These are phyloP conservation scores for Bufotes viridis DNA, from an alignment of 2,797 vertebrate species.

Conservation along the genomic window DNA sequence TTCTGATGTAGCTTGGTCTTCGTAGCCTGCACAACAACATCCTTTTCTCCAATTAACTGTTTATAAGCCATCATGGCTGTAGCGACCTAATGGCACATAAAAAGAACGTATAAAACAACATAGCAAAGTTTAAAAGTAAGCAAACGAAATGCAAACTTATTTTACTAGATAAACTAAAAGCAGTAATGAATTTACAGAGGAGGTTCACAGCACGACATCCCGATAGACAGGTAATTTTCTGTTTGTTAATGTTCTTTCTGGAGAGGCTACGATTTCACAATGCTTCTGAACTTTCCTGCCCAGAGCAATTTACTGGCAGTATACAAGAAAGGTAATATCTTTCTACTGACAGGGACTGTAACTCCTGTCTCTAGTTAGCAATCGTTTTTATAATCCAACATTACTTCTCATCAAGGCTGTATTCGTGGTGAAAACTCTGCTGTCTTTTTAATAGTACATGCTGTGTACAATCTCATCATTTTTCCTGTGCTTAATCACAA, in stretches of 20 bases:
- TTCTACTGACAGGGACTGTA: constrained; percentile 43
- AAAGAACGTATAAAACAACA: constrained; percentile 54
- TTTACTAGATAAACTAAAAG: constrained; percentile 37
- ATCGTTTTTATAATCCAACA: constrained; percentile 39
- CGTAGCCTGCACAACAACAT: constrained; percentile 64
- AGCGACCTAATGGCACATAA: constrained; percentile 70
- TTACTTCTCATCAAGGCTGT: constrained; percentile 21
- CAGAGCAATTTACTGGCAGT: constrained; percentile 54
- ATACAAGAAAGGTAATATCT: constrained; percentile 54
- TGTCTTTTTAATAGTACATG: constrained; percentile 47
- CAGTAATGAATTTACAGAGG: constrained; percentile 40
- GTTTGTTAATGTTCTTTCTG: constrained; percentile 54
- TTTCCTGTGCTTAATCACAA: constrained; percentile 32
- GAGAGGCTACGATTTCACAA: constrained; percentile 34
- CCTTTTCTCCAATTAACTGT: constrained; percentile 71
- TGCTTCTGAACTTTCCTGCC: constrained; percentile 55
- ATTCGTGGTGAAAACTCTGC: constrained; percentile 22
- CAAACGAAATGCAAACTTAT: constrained; percentile 38
- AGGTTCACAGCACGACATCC: constrained; percentile 46
- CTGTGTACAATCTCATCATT: constrained; percentile 38
- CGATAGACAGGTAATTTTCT: constrained; percentile 59
- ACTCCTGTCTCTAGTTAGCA: constrained; percentile 48
- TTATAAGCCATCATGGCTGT: constrained; percentile 70
- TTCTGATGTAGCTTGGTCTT: constrained; percentile 55
- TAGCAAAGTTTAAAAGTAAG: constrained; percentile 61